Evolutionary conservation across 2,797 vertebrate genomes (phyloP).

Genomic region (Sarcophilus harrisii): DNA sequence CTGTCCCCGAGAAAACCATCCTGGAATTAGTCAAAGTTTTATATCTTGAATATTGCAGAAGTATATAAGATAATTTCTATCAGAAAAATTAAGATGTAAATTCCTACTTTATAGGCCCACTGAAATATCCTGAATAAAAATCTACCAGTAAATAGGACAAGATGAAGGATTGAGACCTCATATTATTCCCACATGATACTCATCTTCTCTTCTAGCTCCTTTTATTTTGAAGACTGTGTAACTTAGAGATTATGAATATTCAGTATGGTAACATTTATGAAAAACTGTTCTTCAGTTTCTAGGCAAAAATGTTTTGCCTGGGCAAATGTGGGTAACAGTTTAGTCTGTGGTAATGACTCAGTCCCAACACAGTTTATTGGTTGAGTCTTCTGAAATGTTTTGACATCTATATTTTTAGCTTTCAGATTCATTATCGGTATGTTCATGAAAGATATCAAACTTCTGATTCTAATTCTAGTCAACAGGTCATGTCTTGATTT

Average conservation of each 20-base stretch:
- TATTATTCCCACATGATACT: background rate
- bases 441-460: background rate
- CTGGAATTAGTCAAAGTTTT: background rate
- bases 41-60: background rate
- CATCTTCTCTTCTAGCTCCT: background rate
- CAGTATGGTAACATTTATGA: background rate
- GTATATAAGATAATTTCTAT: background rate
- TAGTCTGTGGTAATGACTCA: background rate
- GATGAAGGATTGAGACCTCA: background rate
- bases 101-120: background rate
- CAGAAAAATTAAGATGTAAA: background rate
- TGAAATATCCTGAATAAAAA: background rate
- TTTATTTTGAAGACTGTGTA: background rate
- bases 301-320: background rate
- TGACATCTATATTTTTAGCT: background rate
- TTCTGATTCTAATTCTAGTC: background rate
- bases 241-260: background rate
- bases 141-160: background rate
- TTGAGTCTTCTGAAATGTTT: background rate
- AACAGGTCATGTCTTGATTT: background rate
- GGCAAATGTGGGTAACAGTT: background rate
- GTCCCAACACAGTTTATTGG: background rate
- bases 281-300: background rate
- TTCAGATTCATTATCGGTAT: background rate
- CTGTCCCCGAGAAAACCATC: background rate